Conservation (phyloP, 2,888 invertebrate genomes). For the Thymelicus acteon region DNA sequence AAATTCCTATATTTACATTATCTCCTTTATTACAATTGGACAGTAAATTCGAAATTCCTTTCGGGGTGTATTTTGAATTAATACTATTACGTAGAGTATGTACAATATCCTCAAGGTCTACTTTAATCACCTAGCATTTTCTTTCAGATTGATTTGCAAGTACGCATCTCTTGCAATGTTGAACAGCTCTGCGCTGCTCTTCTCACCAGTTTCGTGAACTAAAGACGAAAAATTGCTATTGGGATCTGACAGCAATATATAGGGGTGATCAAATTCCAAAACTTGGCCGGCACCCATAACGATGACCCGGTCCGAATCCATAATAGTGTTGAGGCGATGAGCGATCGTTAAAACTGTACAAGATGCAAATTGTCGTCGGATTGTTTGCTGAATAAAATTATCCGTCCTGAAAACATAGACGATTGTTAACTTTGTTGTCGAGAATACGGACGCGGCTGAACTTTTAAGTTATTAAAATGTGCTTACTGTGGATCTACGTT, state of each 20-base stretch:
- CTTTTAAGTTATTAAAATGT: constrained; percentile 6
- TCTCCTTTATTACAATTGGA: not conserved
- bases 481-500: constrained; percentile 93
- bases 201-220: constrained; percentile 86
- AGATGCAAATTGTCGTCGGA: constrained; percentile 89
- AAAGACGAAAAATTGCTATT: constrained; percentile 83
- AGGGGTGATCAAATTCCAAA: constrained; percentile 88
- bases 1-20: constrained; percentile 5
- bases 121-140: constrained; percentile 51
- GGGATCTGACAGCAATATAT: constrained; percentile 79
- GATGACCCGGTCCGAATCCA: constrained; percentile 93
- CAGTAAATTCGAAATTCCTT: not conserved
- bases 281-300: constrained; percentile 86
- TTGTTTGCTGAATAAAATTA: constrained; percentile 92
- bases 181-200: constrained; percentile 76
- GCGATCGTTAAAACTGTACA: constrained; percentile 96
- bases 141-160: constrained; percentile 65
- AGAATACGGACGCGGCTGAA: not conserved
- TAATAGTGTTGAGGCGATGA: constrained; percentile 95
- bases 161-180: constrained; percentile 78
- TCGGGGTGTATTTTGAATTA: not conserved
- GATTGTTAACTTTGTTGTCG: constrained; percentile 3
- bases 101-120: not conserved
- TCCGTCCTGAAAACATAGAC: constrained; percentile 85
- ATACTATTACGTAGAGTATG: constrained; percentile 7